A percentile compares a stretch with the other conserved stretches of the same genome.
These are phyloP conservation scores for Poecilus cupreus DNA, from an alignment of 2,888 invertebrate genomes.

Conservation along the genomic window DNA sequence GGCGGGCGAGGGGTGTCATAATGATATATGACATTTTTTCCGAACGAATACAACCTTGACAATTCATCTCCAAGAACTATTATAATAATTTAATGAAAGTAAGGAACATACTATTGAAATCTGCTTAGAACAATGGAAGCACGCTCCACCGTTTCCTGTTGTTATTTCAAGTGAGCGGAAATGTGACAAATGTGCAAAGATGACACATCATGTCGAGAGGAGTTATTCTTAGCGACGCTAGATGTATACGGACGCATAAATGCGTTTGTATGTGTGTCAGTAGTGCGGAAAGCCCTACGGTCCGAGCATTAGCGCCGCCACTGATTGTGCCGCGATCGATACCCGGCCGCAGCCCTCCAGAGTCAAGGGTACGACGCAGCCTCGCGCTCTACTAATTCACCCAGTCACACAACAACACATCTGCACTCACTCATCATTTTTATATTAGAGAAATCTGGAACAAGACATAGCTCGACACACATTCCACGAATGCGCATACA, in stretches of 20 bases:
- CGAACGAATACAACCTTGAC: no score
- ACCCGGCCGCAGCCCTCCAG: conserved; percentile 20
- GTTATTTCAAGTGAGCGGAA: conserved; percentile 36
- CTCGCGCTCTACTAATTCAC: conserved; percentile 36
- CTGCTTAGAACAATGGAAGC: conserved; percentile 29
- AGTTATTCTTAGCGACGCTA: conserved; percentile 25
- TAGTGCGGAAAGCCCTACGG: background rate
- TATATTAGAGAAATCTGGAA: conserved; percentile 41
- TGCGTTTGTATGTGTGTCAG: background rate
- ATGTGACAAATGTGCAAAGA: conserved; percentile 35
- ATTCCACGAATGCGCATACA: conserved; percentile 28
- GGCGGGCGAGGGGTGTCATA: conserved; percentile 16
- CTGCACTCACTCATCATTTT: conserved; percentile 26
- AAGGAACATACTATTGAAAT: no score
- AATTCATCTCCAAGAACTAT: no score
- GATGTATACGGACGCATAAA: background rate
- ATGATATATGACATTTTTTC: background rate
- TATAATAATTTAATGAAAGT: no score
- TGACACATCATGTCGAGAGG: conserved; percentile 1
- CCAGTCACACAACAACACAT: conserved; percentile 15
- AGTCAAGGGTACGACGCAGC: conserved; percentile 37
- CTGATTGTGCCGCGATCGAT: conserved; percentile 11
- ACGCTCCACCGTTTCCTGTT: conserved; percentile 1
- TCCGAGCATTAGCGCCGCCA: background rate
- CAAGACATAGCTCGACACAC: conserved; percentile 30